A percentile compares a stretch with the other conserved stretches of the same genome.
phyloP scores from a whole-genome alignment of 2,113 vertebrate genomes.

The Lanius collurio region DNA sequence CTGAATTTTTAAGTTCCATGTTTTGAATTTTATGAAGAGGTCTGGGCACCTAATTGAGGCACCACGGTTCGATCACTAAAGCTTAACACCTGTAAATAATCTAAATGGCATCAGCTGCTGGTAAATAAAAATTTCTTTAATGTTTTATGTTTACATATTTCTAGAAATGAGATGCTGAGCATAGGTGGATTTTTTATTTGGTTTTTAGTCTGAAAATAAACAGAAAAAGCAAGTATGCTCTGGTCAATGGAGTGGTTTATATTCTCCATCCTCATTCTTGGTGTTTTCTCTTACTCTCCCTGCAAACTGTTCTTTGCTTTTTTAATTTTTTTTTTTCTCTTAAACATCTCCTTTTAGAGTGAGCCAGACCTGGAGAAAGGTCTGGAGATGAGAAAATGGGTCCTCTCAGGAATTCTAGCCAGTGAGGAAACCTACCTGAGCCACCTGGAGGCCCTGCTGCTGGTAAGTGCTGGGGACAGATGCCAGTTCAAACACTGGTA shows the following conservation, averaged over 20 bases:
- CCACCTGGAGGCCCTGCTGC: conserved; percentile 93
- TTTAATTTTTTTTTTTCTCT: not conserved
- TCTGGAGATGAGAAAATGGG: conserved; percentile 98
- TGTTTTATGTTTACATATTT: not conserved
- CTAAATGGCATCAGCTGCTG: not conserved
- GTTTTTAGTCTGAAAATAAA: not conserved
- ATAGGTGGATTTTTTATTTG: not conserved
- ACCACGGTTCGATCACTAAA: not conserved
- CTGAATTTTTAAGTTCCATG: not conserved
- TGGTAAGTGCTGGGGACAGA: conserved; percentile 76
- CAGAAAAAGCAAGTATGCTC: conserved; percentile 36
- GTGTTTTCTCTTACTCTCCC: not conserved
- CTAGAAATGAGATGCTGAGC: not conserved
- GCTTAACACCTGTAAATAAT: not conserved
- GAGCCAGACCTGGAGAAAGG: conserved; percentile 96
- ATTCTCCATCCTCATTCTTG: not conserved
- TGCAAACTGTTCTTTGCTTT: accelerated
- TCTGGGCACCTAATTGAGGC: not conserved
- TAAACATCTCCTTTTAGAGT: conserved; percentile 70
- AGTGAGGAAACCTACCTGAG: conserved; percentile 96
- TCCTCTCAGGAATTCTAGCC: conserved; percentile 94
- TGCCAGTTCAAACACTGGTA: not conserved
- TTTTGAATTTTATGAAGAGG: not conserved
- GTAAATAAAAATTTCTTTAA: not conserved
- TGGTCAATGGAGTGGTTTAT: not conserved